phyloP scores from a whole-genome alignment of 2,113 vertebrate species.

The cat (Felis catus) region DNA sequence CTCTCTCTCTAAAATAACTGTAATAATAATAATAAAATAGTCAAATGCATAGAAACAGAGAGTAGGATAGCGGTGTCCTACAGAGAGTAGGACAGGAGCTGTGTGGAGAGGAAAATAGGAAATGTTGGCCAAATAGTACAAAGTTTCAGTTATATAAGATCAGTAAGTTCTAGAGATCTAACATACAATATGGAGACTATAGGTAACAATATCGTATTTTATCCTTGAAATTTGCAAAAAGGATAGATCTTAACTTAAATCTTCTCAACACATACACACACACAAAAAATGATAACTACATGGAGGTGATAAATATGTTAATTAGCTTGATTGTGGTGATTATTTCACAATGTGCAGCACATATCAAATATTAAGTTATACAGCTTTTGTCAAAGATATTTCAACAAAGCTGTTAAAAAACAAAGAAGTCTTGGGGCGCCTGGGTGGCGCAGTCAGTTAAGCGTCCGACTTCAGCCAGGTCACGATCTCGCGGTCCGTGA shows the following conservation, averaged over 20 bases:
- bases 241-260: background rate
- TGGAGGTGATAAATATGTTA: background rate
- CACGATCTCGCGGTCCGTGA: too few species aligned
- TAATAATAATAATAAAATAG: background rate
- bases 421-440: background rate
- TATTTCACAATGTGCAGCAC: background rate
- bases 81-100: background rate
- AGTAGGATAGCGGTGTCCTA: background rate
- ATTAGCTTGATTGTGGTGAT: background rate
- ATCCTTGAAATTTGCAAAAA: background rate
- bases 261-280: background rate
- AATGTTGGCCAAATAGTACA: background rate
- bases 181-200: background rate
- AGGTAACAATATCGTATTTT: background rate
- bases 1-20: too few species aligned
- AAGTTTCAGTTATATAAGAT: background rate
- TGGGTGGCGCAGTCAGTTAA: too few species aligned
- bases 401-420: background rate
- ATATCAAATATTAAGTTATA: background rate
- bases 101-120: background rate
- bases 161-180: background rate
- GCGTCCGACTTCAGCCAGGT: too few species aligned
- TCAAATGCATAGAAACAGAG: background rate
- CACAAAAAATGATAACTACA: background rate
- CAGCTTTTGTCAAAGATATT: background rate